Percentiles rank a stretch among this genome's conserved stretches.
phyloP scores from a whole-genome alignment of 2,113 vertebrate species.

The Mormoops blainvillei region DNA sequence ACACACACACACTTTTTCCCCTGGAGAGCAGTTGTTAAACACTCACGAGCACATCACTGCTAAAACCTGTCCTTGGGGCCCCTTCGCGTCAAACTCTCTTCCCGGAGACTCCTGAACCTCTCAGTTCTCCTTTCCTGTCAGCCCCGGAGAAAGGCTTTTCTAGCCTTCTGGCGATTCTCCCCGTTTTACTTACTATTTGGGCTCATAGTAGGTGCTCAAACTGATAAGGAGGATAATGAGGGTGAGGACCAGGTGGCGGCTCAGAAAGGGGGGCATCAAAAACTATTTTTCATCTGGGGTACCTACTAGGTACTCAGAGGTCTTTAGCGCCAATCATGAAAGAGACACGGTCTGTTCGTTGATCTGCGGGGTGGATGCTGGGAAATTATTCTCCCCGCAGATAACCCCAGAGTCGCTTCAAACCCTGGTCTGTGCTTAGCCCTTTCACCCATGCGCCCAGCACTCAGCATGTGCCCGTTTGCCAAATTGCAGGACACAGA shows the following conservation, averaged over 20 bases:
- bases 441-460: accelerated
- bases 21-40: background rate
- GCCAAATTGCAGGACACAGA: too few species aligned
- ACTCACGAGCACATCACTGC: background rate
- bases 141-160: background rate
- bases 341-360: background rate
- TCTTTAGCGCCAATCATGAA: background rate
- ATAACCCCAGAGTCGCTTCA: background rate
- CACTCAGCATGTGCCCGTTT: background rate
- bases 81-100: background rate
- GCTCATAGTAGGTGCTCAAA: background rate
- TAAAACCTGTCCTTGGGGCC: background rate
- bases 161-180: background rate
- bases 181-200: background rate
- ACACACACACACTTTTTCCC: background rate
- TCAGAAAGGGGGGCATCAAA: too few species aligned
- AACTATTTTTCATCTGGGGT: background rate
- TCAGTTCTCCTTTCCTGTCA: background rate
- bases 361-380: background rate
- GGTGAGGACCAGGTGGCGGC: background rate
- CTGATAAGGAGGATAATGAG: background rate
- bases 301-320: background rate
- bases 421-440: too few species aligned
- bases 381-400: background rate
- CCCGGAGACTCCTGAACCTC: background rate